Conservation (phyloP, 2,797 vertebrate species). For the Borostomias antarcticus region DNA sequence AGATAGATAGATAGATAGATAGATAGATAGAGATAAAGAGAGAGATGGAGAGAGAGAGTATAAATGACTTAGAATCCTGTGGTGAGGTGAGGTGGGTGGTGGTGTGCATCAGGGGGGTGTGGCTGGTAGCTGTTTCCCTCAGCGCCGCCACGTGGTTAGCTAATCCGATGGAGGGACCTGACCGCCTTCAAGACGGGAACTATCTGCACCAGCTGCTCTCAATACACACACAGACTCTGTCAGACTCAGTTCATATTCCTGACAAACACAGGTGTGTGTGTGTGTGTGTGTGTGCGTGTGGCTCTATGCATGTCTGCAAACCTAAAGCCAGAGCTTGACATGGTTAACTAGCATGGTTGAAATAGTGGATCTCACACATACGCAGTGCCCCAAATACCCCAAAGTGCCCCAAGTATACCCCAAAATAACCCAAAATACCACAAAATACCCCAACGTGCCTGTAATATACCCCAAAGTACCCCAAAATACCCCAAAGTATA, state of each 20-base stretch:
- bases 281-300: slow-evolving; percentile 7
- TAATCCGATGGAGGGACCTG: slow-evolving; percentile 18
- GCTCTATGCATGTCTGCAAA: background rate
- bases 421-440: too few species aligned
- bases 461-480: too few species aligned
- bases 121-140: too few species aligned
- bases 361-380: background rate
- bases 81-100: too few species aligned
- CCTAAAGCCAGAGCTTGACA: background rate
- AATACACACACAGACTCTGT: slow-evolving; percentile 34
- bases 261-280: background rate
- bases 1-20: background rate
- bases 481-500: too few species aligned
- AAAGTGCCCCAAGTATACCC: too few species aligned
- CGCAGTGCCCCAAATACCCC: too few species aligned
- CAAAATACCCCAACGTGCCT: too few species aligned
- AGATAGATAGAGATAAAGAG: slow-evolving; percentile 7
- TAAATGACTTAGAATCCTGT: background rate
- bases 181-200: slow-evolving; percentile 23
- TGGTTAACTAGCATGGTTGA: background rate
- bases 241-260: slow-evolving; percentile 12
- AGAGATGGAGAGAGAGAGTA: background rate
- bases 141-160: too few species aligned
- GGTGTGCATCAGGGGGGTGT: too few species aligned
- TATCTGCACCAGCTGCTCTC: slow-evolving; percentile 49